Percentiles rank a stretch among this genome's conserved stretches.
phyloP scores from a whole-genome alignment of 2,113 vertebrate species.

The Chinchilla lanigera region DNA sequence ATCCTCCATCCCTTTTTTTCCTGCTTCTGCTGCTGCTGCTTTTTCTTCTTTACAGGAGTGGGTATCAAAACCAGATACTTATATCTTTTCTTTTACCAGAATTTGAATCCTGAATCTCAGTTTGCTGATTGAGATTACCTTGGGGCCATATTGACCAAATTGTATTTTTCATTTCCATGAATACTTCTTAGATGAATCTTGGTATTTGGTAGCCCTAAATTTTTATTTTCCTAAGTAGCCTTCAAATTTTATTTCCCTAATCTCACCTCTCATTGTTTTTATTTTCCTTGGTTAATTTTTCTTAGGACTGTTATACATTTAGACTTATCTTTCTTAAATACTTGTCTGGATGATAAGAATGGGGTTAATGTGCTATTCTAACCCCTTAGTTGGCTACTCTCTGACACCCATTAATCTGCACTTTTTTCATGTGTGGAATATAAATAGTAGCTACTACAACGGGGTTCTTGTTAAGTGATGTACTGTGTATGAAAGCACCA shows the following conservation, averaged over 20 bases:
- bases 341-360: background rate
- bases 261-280: too few relatives aligned
- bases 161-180: background rate
- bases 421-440: background rate
- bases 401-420: background rate
- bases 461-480: background rate
- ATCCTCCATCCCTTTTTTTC: background rate
- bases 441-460: background rate
- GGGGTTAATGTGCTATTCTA: background rate
- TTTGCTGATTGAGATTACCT: background rate
- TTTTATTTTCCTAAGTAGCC: too few relatives aligned
- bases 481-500: background rate
- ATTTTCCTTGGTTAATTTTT: too few relatives aligned
- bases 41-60: too few relatives aligned
- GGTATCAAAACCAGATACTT: background rate
- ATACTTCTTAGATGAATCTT: background rate
- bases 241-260: too few relatives aligned
- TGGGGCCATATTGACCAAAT: background rate
- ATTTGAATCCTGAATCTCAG: background rate
- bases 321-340: too few relatives aligned
- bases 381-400: background rate
- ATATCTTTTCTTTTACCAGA: background rate
- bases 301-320: too few relatives aligned
- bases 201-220: too few relatives aligned
- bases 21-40: too few relatives aligned